Conservation (phyloP, 2,113 vertebrate species). For the Shinisaurus crocodilurus region DNA sequence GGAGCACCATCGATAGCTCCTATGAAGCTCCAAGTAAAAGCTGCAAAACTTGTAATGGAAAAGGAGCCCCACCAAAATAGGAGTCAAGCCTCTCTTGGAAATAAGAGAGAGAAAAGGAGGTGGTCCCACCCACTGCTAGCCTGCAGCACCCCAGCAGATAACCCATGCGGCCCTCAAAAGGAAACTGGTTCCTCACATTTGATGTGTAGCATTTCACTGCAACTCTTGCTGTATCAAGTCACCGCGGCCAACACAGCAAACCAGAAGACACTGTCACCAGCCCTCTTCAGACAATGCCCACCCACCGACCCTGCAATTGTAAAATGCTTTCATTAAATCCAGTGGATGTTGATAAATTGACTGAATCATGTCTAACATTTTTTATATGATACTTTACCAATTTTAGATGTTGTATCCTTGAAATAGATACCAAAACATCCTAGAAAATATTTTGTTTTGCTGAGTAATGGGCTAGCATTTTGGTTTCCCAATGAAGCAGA, state of each 20-base stretch:
- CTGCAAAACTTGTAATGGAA: no score
- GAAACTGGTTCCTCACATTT: no score
- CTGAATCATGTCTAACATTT: background rate
- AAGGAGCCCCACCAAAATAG: background rate
- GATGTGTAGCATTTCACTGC: background rate
- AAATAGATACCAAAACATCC: background rate
- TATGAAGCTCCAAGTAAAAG: no score
- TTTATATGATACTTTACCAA: background rate
- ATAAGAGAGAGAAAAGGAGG: background rate
- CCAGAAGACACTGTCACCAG: background rate
- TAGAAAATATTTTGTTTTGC: slow-evolving; percentile 16
- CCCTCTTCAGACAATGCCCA: background rate
- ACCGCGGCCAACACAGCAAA: background rate
- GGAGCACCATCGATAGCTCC: no score
- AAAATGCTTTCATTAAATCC: no score
- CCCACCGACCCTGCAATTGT: background rate
- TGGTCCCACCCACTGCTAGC: background rate
- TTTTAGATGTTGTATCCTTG: background rate
- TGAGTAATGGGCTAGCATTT: background rate
- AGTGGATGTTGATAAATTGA: background rate
- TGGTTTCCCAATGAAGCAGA: background rate
- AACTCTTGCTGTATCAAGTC: background rate
- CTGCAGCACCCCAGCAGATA: no score
- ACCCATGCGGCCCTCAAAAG: no score
- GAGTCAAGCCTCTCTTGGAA: background rate